These are phyloP conservation scores for Potamilus streckersoni DNA, from an alignment of 1,140 invertebrate species.

Conservation along the genomic window DNA sequence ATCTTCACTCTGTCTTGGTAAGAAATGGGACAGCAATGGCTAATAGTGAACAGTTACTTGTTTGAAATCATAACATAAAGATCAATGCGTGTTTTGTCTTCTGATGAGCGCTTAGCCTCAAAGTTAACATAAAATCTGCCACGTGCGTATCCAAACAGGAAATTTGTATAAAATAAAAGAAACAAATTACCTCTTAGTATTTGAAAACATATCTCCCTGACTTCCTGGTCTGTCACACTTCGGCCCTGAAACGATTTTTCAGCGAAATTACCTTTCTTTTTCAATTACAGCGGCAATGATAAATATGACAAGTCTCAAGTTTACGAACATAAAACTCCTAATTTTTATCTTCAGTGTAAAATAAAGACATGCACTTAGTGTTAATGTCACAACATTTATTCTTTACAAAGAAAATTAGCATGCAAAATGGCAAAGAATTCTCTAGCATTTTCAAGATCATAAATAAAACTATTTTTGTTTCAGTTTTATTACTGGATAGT, in stretches of 20 bases:
- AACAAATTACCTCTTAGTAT: slow-evolving; percentile 49
- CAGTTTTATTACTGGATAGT: no score
- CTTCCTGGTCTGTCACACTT: slow-evolving; percentile 53
- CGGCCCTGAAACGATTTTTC: slow-evolving; percentile 49
- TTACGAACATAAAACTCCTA: no score
- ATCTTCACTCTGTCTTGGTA: no score
- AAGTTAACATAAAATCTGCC: neutral
- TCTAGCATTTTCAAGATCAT: no score
- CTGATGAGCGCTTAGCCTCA: neutral
- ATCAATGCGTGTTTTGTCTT: neutral
- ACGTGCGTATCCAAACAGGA: neutral
- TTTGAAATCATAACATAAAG: no score
- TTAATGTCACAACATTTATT: neutral
- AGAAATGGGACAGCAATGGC: no score
- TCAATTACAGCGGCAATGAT: no score
- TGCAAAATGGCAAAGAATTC: neutral
- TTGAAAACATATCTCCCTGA: slow-evolving; percentile 58
- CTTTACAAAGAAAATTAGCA: neutral
- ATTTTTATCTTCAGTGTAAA: neutral
- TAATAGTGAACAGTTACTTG: no score
- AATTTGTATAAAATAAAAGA: neutral
- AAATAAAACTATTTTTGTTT: no score
- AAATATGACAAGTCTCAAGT: no score
- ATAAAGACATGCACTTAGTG: neutral
- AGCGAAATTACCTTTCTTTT: neutral